Conservation (phyloP, 2,888 invertebrate genomes). For the Chorisops tibialis region DNA sequence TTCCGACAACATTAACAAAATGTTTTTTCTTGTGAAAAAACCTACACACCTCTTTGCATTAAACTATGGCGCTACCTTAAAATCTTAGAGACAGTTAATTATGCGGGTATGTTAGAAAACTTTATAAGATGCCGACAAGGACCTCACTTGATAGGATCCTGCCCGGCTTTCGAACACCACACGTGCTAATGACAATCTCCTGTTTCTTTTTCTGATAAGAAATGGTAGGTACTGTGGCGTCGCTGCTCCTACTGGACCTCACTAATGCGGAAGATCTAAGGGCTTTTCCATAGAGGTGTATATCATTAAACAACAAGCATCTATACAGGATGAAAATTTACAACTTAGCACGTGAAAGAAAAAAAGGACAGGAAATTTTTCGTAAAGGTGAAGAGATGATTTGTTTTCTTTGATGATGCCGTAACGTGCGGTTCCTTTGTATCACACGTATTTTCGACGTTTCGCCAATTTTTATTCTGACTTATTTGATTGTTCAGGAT, state of each 20-base stretch:
- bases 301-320: conserved; percentile 18
- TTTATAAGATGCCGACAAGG: conserved; percentile 16
- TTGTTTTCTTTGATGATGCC: conserved; percentile 5
- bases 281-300: neutral
- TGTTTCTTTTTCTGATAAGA: conserved; percentile 6
- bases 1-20: neutral
- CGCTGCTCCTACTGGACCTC: neutral
- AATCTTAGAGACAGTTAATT: neutral
- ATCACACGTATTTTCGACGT: neutral
- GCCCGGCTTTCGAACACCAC: conserved; percentile 33
- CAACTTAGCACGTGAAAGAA: conserved; percentile 10
- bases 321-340: conserved; percentile 10
- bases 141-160: conserved; percentile 17
- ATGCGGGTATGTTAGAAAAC: conserved; percentile 5
- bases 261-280: conserved; percentile 1
- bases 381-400: neutral
- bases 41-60: neutral
- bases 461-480: neutral
- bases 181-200: conserved; percentile 36
- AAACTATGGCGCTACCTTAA: conserved; percentile 17
- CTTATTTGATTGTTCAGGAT: neutral
- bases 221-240: neutral
- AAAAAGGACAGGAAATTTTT: neutral
- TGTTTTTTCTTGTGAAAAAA: neutral
- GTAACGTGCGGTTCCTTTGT: neutral